Percentiles rank a stretch among this genome's conserved stretches.
These are phyloP conservation scores for Anomalospiza imberbis DNA, from an alignment of 2,797 vertebrate genomes.

Conservation along the genomic window DNA sequence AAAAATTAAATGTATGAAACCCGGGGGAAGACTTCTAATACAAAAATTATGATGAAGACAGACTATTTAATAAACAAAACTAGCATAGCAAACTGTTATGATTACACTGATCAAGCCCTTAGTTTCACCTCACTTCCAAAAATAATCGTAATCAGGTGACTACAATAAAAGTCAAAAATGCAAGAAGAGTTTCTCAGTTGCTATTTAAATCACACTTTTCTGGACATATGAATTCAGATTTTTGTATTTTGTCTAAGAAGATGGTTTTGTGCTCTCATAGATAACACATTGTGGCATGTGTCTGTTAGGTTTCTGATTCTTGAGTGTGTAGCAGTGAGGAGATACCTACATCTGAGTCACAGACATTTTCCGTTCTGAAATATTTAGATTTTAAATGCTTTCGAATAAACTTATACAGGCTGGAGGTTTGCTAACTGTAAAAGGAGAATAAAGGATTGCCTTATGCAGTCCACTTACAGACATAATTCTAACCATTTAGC, in stretches of 20 bases:
- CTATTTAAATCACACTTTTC: not conserved
- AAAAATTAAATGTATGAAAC: not conserved
- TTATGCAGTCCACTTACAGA: not conserved
- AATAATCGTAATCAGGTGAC: not conserved
- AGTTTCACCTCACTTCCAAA: not conserved
- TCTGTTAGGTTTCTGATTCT: not conserved
- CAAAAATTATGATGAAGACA: not conserved
- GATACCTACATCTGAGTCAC: not conserved
- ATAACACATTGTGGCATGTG: not conserved
- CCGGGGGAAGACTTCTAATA: not conserved
- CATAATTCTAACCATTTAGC: not conserved
- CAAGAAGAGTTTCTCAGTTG: not conserved
- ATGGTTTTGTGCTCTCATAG: not conserved
- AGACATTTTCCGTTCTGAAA: not conserved
- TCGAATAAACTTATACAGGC: not conserved
- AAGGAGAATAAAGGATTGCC: not conserved
- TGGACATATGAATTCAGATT: not conserved
- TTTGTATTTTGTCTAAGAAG: not conserved
- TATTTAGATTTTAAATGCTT: not conserved
- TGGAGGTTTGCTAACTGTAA: not conserved
- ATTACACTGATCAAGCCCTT: not conserved
- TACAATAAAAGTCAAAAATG: not conserved
- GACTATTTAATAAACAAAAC: not conserved
- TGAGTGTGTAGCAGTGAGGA: not conserved
- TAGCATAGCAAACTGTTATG: not conserved